These are phyloP conservation scores for Pungitius pungitius DNA, from an alignment of 2,113 vertebrate genomes.

Conservation along the genomic window DNA sequence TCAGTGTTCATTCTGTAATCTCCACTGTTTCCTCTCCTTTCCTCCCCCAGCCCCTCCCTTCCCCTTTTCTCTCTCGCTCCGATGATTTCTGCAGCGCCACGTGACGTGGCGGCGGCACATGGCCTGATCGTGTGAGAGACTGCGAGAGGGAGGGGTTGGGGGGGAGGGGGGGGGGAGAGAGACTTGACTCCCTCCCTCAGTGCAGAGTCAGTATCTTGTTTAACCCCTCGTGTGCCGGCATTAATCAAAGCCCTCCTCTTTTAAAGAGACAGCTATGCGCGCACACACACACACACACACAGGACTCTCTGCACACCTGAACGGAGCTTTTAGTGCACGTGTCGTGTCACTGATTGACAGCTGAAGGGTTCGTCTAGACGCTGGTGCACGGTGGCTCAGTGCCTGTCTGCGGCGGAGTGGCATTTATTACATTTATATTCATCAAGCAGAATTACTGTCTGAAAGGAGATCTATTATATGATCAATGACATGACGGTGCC, in stretches of 20 bases:
- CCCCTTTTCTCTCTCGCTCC: constrained; percentile 56
- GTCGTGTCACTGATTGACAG: neutral
- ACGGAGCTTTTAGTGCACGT: neutral
- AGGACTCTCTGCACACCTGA: neutral
- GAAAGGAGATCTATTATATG: no score
- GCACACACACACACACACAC: no score
- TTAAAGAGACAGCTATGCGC: constrained; percentile 52
- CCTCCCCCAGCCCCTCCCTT: constrained; percentile 2
- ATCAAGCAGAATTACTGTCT: no score
- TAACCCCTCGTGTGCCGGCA: constrained; percentile 62
- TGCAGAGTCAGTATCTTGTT: constrained; percentile 68
- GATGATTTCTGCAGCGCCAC: constrained; percentile 80
- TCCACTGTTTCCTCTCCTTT: constrained; percentile 43
- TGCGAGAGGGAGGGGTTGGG: constrained; percentile 34
- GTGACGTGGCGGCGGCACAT: constrained; percentile 82
- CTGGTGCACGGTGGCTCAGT: constrained; percentile 15
- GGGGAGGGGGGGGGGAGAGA: constrained; percentile 46
- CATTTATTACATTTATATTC: no score
- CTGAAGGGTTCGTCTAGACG: neutral
- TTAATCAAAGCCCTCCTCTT: constrained; percentile 34
- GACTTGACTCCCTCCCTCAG: constrained; percentile 29
- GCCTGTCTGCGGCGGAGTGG: no score
- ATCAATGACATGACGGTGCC: no score
- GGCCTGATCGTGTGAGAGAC: constrained; percentile 80
- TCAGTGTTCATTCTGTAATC: constrained; percentile 43